Evolutionary conservation across 2,888 invertebrate species (phyloP).

Genomic region (Cetonia aurata): DNA sequence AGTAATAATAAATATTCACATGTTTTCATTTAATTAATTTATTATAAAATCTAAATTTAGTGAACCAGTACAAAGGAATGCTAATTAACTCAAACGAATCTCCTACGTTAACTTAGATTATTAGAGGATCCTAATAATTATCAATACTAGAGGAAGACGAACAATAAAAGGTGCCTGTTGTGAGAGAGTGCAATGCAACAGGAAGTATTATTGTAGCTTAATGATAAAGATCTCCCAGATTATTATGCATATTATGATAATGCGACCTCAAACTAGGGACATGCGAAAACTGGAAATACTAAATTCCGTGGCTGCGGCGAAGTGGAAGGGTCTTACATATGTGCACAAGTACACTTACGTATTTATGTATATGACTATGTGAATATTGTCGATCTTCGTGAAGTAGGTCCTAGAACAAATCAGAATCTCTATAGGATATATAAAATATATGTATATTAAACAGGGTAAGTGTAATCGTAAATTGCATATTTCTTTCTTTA

Average conservation of each 20-base stretch:
- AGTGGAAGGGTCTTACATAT: too few species aligned
- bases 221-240: conserved; percentile 38
- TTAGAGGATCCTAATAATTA: conserved; percentile 10
- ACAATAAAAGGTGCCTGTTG: not conserved
- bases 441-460: too few species aligned
- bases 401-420: too few species aligned
- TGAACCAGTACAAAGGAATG: not conserved
- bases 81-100: not conserved
- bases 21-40: not conserved
- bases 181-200: not conserved
- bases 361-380: too few species aligned
- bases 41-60: not conserved
- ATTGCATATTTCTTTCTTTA: too few species aligned
- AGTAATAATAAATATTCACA: not conserved
- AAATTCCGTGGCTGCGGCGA: too few species aligned
- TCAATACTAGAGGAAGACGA: conserved; percentile 18
- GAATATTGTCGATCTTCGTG: too few species aligned
- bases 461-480: too few species aligned
- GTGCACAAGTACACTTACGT: too few species aligned
- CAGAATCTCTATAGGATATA: too few species aligned
- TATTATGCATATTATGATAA: conserved; percentile 44
- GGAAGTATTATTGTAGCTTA: conserved; percentile 41
- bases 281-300: conserved; percentile 27
- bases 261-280: conserved; percentile 32
- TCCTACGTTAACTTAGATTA: not conserved